These are phyloP conservation scores for Thymelicus acteon DNA, from an alignment of 2,888 invertebrate species.

Conservation along the genomic window DNA sequence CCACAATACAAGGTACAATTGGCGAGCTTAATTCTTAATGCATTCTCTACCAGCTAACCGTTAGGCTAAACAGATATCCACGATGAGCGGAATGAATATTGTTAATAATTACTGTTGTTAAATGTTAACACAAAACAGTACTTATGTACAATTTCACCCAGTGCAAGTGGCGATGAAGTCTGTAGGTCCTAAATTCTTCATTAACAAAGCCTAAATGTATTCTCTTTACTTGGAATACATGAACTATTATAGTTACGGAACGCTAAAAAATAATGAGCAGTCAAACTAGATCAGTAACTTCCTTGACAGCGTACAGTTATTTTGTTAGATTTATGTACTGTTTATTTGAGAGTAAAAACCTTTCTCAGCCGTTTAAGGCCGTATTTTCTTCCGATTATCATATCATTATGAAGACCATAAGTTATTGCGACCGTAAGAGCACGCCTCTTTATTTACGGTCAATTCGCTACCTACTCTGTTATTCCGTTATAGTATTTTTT, in stretches of 20 bases:
- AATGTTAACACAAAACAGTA: too few relatives aligned
- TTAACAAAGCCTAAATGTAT: too few relatives aligned
- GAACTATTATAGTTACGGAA: background rate
- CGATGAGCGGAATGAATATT: too few relatives aligned
- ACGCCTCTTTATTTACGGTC: slow-evolving; percentile 6
- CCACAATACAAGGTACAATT: too few relatives aligned
- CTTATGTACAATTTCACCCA: too few relatives aligned
- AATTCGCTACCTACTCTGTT: slow-evolving; percentile 10
- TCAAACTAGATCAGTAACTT: slow-evolving; percentile 64
- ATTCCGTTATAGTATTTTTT: background rate
- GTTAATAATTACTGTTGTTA: too few relatives aligned
- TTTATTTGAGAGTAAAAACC: slow-evolving; percentile 47
- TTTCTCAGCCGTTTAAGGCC: slow-evolving; percentile 27
- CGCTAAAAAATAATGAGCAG: slow-evolving; percentile 46
- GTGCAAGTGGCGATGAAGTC: too few relatives aligned
- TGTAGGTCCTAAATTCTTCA: too few relatives aligned
- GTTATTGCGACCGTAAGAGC: slow-evolving; percentile 18
- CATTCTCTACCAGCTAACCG: too few relatives aligned
- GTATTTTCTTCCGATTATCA: slow-evolving; percentile 37
- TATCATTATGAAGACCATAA: slow-evolving; percentile 30
- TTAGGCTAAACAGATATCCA: too few relatives aligned
- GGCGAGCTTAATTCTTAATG: too few relatives aligned
- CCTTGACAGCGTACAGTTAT: slow-evolving; percentile 68
- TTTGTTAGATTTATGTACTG: slow-evolving; percentile 52
- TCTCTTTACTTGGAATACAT: too few relatives aligned